Conservation (phyloP, 1,140 invertebrate genomes). For the Varroa destructor region DNA sequence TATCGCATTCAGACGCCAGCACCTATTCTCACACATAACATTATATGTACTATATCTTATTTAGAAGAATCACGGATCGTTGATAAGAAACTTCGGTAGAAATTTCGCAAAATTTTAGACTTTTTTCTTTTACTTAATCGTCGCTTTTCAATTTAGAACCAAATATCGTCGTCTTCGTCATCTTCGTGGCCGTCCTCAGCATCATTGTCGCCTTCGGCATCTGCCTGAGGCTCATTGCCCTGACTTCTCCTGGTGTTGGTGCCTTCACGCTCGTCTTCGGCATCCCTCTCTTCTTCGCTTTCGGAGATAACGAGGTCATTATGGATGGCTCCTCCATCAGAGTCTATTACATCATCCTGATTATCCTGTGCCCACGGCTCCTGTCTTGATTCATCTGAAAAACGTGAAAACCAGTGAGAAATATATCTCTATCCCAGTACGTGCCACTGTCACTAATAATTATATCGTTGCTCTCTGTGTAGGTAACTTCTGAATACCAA, state of each 20-base stretch:
- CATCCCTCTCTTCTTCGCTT: slow-evolving; percentile 39
- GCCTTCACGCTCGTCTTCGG: slow-evolving; percentile 37
- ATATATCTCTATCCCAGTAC: not conserved
- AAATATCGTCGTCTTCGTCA: slow-evolving; percentile 39
- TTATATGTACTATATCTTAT: too few species aligned
- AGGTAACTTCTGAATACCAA: not conserved
- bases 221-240: slow-evolving; percentile 31
- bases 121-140: too few species aligned
- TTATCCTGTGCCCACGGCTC: slow-evolving; percentile 29
- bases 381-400: slow-evolving; percentile 27
- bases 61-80: too few species aligned
- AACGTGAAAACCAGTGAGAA: not conserved
- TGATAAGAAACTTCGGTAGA: too few species aligned
- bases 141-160: not conserved
- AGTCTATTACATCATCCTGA: slow-evolving; percentile 29
- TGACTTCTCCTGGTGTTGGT: slow-evolving; percentile 38
- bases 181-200: slow-evolving; percentile 38
- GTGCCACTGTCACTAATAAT: not conserved
- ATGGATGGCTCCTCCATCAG: slow-evolving; percentile 24
- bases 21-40: too few species aligned
- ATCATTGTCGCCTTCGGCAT: slow-evolving; percentile 35
- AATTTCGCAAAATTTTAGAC: too few species aligned
- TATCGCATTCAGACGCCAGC: too few species aligned
- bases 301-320: slow-evolving; percentile 31
- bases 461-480: not conserved